These are phyloP conservation scores for Noctua janthe DNA, from an alignment of 2,888 invertebrate species.

Conservation along the genomic window DNA sequence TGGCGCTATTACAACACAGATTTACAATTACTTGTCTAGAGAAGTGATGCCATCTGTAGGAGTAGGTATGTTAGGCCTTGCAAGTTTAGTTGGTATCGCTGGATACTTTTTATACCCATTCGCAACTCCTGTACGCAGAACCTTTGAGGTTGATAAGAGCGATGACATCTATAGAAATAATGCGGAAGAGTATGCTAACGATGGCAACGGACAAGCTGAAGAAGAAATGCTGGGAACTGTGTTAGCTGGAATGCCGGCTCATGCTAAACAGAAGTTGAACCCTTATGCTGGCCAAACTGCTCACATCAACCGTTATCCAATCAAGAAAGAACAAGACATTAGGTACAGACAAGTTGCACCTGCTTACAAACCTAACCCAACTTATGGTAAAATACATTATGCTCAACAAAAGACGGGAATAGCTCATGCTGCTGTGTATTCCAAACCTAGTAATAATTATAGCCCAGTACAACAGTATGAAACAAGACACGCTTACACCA, in stretches of 20 bases:
- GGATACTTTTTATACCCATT: slow-evolving; percentile 95
- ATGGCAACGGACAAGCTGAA: slow-evolving; percentile 93
- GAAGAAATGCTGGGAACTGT: slow-evolving; percentile 95
- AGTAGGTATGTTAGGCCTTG: slow-evolving; percentile 93
- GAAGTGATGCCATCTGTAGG: slow-evolving; percentile 96
- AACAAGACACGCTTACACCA: slow-evolving; percentile 84
- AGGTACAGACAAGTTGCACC: slow-evolving; percentile 85
- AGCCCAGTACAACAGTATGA: slow-evolving; percentile 80
- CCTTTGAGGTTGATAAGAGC: slow-evolving; percentile 92
- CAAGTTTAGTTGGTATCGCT: slow-evolving; percentile 93
- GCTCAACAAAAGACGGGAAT: slow-evolving; percentile 88
- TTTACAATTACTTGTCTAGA: slow-evolving; percentile 94
- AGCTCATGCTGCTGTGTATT: slow-evolving; percentile 87
- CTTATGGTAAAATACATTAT: slow-evolving; percentile 79
- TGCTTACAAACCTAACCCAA: slow-evolving; percentile 82
- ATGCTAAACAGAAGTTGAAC: slow-evolving; percentile 86
- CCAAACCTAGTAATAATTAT: slow-evolving; percentile 84
- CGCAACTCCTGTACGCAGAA: slow-evolving; percentile 91
- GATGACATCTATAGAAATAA: slow-evolving; percentile 92
- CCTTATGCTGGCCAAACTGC: slow-evolving; percentile 87
- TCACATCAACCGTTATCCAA: slow-evolving; percentile 82
- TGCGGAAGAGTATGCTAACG: slow-evolving; percentile 92
- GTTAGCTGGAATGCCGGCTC: slow-evolving; percentile 92
- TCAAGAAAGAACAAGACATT: slow-evolving; percentile 86
- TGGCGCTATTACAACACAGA: slow-evolving; percentile 92